A percentile compares a stretch with the other conserved stretches of the same genome.
phyloP scores from a whole-genome alignment of 2,797 vertebrate genomes.

The Merluccius polli region DNA sequence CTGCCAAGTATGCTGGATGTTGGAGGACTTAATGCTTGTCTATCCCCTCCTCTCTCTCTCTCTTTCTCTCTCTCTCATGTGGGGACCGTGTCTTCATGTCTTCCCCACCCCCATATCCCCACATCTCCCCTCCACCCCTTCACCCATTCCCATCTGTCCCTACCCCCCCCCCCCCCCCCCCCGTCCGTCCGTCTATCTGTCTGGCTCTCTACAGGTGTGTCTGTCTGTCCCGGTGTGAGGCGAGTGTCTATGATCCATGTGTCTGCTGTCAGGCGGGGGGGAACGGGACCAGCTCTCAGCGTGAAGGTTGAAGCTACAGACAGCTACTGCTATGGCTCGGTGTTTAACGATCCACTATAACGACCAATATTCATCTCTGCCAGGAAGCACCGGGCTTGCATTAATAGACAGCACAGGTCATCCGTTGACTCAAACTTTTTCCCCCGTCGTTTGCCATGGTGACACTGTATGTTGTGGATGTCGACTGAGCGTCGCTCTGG shows the following conservation, averaged over 20 bases:
- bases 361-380: conserved; percentile 64
- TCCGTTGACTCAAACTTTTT: not conserved
- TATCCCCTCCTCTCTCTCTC: not conserved
- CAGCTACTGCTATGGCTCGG: conserved; percentile 44
- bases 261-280: conserved; percentile 38
- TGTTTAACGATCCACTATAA: conserved; percentile 70
- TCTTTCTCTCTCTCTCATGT: no score
- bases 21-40: not conserved
- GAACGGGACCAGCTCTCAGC: conserved; percentile 48
- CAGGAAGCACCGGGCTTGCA: conserved; percentile 36
- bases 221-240: conserved; percentile 46
- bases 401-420: conserved; percentile 21
- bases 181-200: conserved; percentile 39
- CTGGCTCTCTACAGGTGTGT: conserved; percentile 57
- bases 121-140: conserved; percentile 26
- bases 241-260: conserved; percentile 22
- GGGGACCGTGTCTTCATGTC: no score
- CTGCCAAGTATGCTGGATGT: not conserved
- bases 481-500: not conserved
- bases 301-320: conserved; percentile 66
- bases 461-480: not conserved
- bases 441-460: not conserved
- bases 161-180: conserved; percentile 49
- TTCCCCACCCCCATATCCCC: no score
- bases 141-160: conserved; percentile 49